Percentiles rank a stretch among this genome's conserved stretches.
These are phyloP conservation scores for Brachynemurus nebulosus DNA, from an alignment of 2,888 invertebrate species.

Conservation along the genomic window DNA sequence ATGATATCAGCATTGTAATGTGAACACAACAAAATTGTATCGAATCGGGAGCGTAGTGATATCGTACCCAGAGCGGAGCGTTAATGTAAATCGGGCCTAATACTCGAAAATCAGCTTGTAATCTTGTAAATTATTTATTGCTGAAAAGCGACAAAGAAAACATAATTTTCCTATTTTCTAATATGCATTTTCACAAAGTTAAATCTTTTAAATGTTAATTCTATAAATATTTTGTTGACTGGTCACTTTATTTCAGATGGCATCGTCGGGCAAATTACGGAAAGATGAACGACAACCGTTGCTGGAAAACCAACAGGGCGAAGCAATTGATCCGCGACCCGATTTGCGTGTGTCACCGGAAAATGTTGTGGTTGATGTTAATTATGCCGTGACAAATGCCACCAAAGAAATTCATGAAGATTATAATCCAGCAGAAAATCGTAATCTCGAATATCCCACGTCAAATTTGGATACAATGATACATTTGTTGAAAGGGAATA, in stretches of 20 bases:
- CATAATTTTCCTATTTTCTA: too few relatives aligned
- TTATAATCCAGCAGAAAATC: conserved; percentile 49
- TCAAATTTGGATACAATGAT: conserved; percentile 67
- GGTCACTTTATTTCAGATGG: conserved; percentile 6
- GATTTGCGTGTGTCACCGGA: conserved; percentile 15
- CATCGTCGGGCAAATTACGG: conserved; percentile 33
- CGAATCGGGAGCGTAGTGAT: too few relatives aligned
- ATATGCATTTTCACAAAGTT: too few relatives aligned
- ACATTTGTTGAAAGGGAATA: conserved; percentile 47
- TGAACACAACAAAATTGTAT: too few relatives aligned
- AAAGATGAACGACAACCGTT: conserved; percentile 55
- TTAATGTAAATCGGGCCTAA: too few relatives aligned
- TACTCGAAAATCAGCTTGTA: too few relatives aligned
- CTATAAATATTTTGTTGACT: too few relatives aligned
- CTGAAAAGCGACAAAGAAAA: too few relatives aligned
- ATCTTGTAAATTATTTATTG: too few relatives aligned
- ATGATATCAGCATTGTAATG: too few relatives aligned
- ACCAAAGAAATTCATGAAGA: conserved; percentile 20
- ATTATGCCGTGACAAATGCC: conserved; percentile 8
- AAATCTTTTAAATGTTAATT: too few relatives aligned
- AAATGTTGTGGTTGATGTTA: conserved; percentile 13
- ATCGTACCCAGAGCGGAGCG: too few relatives aligned
- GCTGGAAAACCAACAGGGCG: conserved; percentile 32
- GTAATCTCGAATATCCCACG: conserved; percentile 62
- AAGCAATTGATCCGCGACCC: conserved; percentile 16